These are phyloP conservation scores for Incurvaria masculella DNA, from an alignment of 2,888 invertebrate genomes.

Conservation along the genomic window DNA sequence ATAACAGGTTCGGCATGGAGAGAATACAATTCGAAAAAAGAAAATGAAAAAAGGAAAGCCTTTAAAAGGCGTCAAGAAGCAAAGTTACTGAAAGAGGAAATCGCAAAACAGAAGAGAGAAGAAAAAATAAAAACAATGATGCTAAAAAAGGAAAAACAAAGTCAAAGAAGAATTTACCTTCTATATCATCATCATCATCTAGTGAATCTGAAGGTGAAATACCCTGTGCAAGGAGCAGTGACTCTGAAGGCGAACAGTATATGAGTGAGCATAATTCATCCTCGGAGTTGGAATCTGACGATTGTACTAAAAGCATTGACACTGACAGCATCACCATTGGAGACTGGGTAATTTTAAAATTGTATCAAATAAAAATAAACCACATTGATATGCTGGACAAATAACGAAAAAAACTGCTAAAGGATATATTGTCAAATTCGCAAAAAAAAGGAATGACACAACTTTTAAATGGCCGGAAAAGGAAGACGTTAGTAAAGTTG, in stretches of 20 bases:
- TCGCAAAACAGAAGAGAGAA: no score
- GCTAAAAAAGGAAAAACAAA: no score
- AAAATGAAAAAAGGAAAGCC: no score
- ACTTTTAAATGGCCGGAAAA: background rate
- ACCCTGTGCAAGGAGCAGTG: background rate
- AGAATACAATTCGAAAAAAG: no score
- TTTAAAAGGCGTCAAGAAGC: no score
- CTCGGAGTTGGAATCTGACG: background rate
- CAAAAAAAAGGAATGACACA: background rate
- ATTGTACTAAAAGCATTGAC: background rate
- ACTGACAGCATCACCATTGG: background rate
- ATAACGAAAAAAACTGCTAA: background rate
- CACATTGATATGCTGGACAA: background rate
- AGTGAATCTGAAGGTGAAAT: background rate
- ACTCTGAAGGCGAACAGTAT: background rate
- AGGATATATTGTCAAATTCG: background rate
- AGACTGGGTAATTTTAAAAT: background rate
- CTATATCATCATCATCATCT: no score
- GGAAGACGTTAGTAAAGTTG: background rate
- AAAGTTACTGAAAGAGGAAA: no score
- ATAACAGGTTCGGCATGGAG: no score
- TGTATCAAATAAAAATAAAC: background rate
- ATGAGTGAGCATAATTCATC: background rate
- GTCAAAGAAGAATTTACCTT: no score
- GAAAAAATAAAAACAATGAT: no score